phyloP scores from a whole-genome alignment of 2,888 invertebrate species.

The Caenorhabditis sp. region DNA sequence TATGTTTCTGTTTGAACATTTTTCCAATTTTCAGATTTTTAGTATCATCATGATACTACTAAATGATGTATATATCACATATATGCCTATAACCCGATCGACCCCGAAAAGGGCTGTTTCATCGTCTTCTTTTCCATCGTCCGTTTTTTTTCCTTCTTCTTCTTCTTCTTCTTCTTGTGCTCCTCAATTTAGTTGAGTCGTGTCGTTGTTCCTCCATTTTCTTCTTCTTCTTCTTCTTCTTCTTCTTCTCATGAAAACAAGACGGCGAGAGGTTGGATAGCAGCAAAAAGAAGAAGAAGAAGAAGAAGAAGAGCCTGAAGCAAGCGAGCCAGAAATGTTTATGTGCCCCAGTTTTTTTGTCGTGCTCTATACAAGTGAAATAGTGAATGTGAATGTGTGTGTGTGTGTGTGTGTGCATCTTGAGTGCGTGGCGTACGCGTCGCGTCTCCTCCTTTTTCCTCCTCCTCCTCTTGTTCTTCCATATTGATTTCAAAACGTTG shows the following conservation, averaged over 20 bases:
- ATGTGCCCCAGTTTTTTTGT: background rate
- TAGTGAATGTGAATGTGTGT: too few relatives aligned
- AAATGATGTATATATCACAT: background rate
- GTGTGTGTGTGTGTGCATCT: background rate
- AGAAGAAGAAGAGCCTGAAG: too few relatives aligned
- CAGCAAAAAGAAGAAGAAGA: too few relatives aligned
- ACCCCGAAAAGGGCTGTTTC: conserved; percentile 2
- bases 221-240: conserved; percentile 1
- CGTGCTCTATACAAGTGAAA: background rate
- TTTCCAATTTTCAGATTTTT: too few relatives aligned
- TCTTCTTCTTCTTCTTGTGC: conserved; percentile 4
- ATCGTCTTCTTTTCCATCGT: background rate
- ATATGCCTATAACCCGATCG: conserved; percentile 1
- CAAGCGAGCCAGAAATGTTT: background rate
- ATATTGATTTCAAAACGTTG: background rate
- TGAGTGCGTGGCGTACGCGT: background rate
- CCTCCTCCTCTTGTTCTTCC: background rate
- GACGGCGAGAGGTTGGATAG: background rate
- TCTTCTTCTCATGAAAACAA: conserved; percentile 1
- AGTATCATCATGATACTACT: too few relatives aligned
- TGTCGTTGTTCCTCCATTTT: background rate
- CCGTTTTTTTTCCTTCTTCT: background rate
- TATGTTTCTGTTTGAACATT: too few relatives aligned
- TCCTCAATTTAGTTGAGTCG: conserved; percentile 2
- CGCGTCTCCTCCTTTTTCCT: too few relatives aligned